phyloP scores from a whole-genome alignment of 2,113 vertebrate species.

The Oxyruncus cristatus region DNA sequence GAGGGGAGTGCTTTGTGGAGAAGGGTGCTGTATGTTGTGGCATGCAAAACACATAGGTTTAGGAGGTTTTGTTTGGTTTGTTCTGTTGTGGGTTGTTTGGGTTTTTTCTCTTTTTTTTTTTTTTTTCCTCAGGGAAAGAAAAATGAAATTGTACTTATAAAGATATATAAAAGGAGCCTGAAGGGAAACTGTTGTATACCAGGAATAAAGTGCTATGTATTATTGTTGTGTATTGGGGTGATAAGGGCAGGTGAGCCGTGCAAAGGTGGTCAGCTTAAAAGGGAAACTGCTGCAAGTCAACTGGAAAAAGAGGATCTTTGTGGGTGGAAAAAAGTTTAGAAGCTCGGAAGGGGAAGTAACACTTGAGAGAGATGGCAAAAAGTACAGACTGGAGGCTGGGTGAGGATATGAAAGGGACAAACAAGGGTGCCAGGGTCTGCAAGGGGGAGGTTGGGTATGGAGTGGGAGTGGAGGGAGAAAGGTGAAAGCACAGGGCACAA shows the following conservation, averaged over 20 bases:
- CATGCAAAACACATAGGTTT: neutral
- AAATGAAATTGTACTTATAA: neutral
- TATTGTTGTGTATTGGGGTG: neutral
- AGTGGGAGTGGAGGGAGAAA: constrained; percentile 3
- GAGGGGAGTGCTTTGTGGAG: neutral
- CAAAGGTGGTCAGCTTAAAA: neutral
- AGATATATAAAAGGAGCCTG: neutral
- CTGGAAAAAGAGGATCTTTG: neutral
- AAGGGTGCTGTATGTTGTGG: neutral
- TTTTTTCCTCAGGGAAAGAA: neutral
- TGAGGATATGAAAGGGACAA: neutral
- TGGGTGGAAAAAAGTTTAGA: neutral
- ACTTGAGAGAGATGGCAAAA: neutral
- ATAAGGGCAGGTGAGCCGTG: neutral
- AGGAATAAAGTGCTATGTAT: neutral
- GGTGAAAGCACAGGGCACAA: neutral
- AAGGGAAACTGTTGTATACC: neutral
- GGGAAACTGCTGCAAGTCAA: neutral
- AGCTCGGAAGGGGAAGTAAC: neutral
- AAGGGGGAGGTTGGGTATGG: neutral
- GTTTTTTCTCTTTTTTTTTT: no score
- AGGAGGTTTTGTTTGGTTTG: neutral
- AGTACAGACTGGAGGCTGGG: neutral
- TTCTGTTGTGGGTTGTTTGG: neutral
- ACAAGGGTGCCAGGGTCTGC: neutral